A percentile compares a stretch with the other conserved stretches of the same genome.
These are phyloP conservation scores for Melitaea athalia DNA, from an alignment of 2,888 invertebrate species.

Conservation along the genomic window DNA sequence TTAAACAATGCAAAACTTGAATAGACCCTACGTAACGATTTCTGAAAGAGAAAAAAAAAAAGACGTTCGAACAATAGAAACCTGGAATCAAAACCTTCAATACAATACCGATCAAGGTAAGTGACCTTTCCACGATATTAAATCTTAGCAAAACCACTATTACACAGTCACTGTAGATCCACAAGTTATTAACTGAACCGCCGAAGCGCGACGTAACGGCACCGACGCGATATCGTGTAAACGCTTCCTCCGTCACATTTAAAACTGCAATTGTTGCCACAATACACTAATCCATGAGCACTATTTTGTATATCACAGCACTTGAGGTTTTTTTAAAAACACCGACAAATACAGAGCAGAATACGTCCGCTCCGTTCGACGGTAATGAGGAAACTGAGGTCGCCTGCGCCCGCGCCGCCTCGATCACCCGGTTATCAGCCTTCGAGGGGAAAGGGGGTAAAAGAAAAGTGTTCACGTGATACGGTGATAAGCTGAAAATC, in stretches of 20 bases:
- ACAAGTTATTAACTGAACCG: constrained; percentile 75
- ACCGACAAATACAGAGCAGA: constrained; percentile 26
- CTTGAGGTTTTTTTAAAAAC: constrained; percentile 31
- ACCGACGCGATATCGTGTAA: constrained; percentile 51
- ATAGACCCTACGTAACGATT: background rate
- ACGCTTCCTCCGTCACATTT: constrained; percentile 49
- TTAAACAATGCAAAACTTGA: constrained; percentile 4
- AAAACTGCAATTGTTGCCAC: constrained; percentile 52
- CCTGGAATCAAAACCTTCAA: constrained; percentile 38
- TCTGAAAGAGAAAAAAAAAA: constrained; percentile 29
- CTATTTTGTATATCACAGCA: constrained; percentile 38
- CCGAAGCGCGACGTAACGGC: constrained; percentile 76
- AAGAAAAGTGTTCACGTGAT: constrained; percentile 77
- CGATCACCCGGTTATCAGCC: constrained; percentile 72
- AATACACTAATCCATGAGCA: constrained; percentile 35
- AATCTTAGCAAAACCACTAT: constrained; percentile 74
- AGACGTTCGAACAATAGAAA: constrained; percentile 35
- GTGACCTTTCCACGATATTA: constrained; percentile 75
- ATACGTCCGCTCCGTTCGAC: constrained; percentile 57
- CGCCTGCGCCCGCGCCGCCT: constrained; percentile 70
- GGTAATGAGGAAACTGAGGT: constrained; percentile 67
- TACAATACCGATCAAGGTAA: constrained; percentile 69
- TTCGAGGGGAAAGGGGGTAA: constrained; percentile 61
- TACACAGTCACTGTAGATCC: constrained; percentile 71
- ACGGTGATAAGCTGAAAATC: constrained; percentile 60